These are phyloP conservation scores for Microctonus aethiopoides DNA, from an alignment of 2,888 invertebrate species.

Conservation along the genomic window DNA sequence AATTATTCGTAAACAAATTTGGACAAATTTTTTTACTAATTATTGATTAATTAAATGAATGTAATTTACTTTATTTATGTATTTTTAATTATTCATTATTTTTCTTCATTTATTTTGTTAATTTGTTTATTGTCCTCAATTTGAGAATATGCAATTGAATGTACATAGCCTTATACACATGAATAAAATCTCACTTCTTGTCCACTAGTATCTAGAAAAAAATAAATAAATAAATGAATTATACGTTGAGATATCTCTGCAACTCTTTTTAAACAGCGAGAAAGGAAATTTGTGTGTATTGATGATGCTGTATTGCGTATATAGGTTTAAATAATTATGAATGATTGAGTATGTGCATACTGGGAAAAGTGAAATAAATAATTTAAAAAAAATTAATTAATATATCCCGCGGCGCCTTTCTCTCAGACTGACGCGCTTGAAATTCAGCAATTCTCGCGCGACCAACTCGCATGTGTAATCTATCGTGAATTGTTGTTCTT, in stretches of 20 bases:
- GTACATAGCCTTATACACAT: not conserved
- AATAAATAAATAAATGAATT: no score
- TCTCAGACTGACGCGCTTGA: slow-evolving; percentile 9
- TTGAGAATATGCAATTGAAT: not conserved
- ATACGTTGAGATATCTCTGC: not conserved
- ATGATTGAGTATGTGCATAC: slow-evolving; percentile 17
- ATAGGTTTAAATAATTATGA: slow-evolving; percentile 11
- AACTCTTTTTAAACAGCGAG: not conserved
- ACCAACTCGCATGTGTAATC: not conserved
- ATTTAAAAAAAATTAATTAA: no score
- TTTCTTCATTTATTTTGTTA: not conserved
- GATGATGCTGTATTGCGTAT: not conserved
- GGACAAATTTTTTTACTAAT: not conserved
- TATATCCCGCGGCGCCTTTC: slow-evolving; percentile 21
- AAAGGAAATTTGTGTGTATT: slow-evolving; percentile 2
- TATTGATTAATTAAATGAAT: not conserved
- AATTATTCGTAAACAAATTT: not conserved
- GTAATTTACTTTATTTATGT: not conserved
- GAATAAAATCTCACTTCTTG: not conserved
- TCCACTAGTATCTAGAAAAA: not conserved
- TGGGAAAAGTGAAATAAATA: not conserved
- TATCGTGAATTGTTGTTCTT: slow-evolving; percentile 2
- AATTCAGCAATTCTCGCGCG: slow-evolving; percentile 12
- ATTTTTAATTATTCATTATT: not conserved
- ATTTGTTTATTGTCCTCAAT: not conserved